Conservation (phyloP, 2,797 vertebrate species). For the Coccyzus lansbergi region DNA sequence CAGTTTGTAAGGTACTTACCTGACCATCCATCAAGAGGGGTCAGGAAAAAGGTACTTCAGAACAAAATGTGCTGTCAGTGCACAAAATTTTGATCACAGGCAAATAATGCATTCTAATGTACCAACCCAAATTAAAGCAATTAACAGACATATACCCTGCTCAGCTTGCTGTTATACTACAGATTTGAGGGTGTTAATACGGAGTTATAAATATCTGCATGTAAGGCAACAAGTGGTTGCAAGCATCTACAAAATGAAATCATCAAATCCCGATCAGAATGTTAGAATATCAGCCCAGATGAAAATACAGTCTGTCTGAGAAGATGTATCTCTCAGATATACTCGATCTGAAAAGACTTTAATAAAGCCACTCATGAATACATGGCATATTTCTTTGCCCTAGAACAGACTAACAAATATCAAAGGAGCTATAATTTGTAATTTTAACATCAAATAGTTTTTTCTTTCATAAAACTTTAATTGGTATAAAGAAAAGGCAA, state of each 20-base stretch:
- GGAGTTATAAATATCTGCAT: not conserved
- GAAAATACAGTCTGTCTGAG: not conserved
- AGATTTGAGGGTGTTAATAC: not conserved
- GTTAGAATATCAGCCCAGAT: not conserved
- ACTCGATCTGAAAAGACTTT: not conserved
- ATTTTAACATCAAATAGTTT: not conserved
- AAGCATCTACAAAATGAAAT: not conserved
- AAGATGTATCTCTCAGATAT: not conserved
- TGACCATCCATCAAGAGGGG: not conserved
- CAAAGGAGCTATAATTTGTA: not conserved
- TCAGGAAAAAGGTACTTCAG: not conserved
- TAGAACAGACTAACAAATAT: not conserved
- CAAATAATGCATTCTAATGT: not conserved
- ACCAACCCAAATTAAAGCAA: not conserved
- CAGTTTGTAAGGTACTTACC: not conserved
- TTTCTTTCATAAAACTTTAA: not conserved
- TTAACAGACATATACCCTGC: not conserved
- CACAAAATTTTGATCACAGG: not conserved
- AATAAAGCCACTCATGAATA: not conserved
- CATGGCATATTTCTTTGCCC: not conserved
- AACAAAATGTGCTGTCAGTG: not conserved
- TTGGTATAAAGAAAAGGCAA: not conserved
- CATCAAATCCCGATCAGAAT: not conserved
- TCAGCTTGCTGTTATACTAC: not conserved
- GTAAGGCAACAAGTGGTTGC: not conserved